Conservation (phyloP, 2,113 vertebrate species). For the Raja brachyura region DNA sequence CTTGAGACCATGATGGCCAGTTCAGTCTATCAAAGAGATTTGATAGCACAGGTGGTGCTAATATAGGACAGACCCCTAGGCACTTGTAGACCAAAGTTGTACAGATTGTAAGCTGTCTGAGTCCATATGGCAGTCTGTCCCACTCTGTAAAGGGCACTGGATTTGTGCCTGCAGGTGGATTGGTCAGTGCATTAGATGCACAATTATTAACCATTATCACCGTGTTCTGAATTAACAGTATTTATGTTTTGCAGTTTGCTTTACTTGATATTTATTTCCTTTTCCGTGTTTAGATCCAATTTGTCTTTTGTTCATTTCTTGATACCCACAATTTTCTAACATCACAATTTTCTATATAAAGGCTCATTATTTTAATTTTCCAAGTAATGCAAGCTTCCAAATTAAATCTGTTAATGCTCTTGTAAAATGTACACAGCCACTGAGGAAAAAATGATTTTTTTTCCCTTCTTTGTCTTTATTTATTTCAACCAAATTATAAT, state of each 20-base stretch:
- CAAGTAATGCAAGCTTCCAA: neutral
- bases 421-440: neutral
- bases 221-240: constrained; percentile 46
- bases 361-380: neutral
- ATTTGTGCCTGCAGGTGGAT: constrained; percentile 59
- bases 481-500: neutral
- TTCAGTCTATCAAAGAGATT: constrained; percentile 55
- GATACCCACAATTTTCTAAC: neutral
- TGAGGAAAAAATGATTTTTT: neutral
- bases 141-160: constrained; percentile 61
- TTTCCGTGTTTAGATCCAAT: neutral
- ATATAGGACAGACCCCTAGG: constrained; percentile 85
- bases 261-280: neutral
- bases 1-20: constrained; percentile 54
- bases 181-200: constrained; percentile 60
- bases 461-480: too few relatives aligned
- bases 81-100: constrained; percentile 76
- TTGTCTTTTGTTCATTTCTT: neutral
- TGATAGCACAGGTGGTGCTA: constrained; percentile 76
- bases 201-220: constrained; percentile 56
- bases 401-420: neutral
- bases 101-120: constrained; percentile 78
- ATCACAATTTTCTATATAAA: neutral
- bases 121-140: constrained; percentile 82
- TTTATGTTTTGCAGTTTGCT: too few relatives aligned